phyloP scores from a whole-genome alignment of 2,888 invertebrate species.

The Celastrina argiolus region DNA sequence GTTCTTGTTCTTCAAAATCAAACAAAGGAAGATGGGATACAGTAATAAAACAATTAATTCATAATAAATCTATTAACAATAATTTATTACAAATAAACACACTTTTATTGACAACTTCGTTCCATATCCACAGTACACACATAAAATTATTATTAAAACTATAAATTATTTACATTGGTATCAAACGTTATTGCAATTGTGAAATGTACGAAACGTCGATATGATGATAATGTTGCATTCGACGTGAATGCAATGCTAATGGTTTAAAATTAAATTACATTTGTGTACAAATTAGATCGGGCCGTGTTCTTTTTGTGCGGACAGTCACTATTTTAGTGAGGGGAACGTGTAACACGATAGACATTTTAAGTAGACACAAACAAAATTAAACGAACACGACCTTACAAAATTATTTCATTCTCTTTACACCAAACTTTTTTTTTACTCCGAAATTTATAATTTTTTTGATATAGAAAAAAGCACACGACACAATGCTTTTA shows the following conservation, averaged over 20 bases:
- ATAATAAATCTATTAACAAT: conserved; percentile 75
- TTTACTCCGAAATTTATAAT: neutral
- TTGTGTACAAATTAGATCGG: neutral
- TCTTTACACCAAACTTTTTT: neutral
- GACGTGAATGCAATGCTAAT: neutral
- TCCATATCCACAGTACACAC: conserved; percentile 48
- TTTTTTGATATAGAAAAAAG: neutral
- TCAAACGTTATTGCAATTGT: conserved; percentile 20
- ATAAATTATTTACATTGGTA: conserved; percentile 62
- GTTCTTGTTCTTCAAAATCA: neutral
- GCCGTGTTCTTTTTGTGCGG: neutral
- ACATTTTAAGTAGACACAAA: neutral
- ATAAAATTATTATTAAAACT: conserved; percentile 48
- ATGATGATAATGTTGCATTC: neutral
- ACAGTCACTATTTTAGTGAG: neutral
- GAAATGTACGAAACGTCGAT: conserved; percentile 13
- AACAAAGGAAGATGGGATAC: neutral
- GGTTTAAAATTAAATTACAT: neutral
- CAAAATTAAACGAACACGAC: neutral
- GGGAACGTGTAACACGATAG: neutral
- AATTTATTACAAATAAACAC: conserved; percentile 72
- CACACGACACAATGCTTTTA: neutral
- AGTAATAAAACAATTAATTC: conserved; percentile 45
- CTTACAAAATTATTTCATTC: neutral
- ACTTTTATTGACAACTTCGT: conserved; percentile 53